Evolutionary conservation across 2,888 invertebrate species (phyloP), one percentile per base, ranked within the genome.

Genomic region (Escarpia spicata): DNA sequence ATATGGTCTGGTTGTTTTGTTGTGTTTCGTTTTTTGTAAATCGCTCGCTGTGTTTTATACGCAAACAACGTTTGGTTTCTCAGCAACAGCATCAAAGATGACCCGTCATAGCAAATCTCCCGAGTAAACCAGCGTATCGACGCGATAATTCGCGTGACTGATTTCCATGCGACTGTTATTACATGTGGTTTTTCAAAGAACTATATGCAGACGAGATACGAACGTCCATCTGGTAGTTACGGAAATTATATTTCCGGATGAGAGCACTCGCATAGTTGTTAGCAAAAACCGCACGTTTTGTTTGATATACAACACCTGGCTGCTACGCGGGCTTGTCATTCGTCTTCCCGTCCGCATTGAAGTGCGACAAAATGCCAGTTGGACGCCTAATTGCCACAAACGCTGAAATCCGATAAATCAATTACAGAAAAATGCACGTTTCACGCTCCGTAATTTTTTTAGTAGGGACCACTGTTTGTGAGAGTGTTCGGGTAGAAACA

Each of bases 331-430:
- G 75, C n/a, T 26, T 75, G 75, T 75, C 75, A 75, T 75, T 75
- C n/a, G 75, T 75, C 75, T 75, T 26, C 26, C 75, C 75, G 75
- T 26, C 75, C 26, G 75, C 19, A 75, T 75, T 75, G 26, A 75
- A 26, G 75, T 15, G 75, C 75, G 75, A 75, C 75, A 75, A 75
- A 75, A 75, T n/a, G 75, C 75, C 75, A 75, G 75, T 75, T 75
- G 75, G 75, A n/a, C 75, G 75, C 75, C 75, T 75, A 75, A 75
- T 75, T 75, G 75, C 26, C 75, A n/a, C 75, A 75, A 75, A 75
- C 75, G 75, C 75, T 75, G 75, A 75, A 75, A 75, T 75, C 75
- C 75, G 75, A 75, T 75, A 75, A 75, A 75, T 75, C 75, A 75
- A 75, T 75, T 75, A 75, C 75, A 75, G 75, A 75, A 75, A 75